Base-by-base conservation (phyloP, 1,140 invertebrate species). In the Aphis gossypii region DNA sequence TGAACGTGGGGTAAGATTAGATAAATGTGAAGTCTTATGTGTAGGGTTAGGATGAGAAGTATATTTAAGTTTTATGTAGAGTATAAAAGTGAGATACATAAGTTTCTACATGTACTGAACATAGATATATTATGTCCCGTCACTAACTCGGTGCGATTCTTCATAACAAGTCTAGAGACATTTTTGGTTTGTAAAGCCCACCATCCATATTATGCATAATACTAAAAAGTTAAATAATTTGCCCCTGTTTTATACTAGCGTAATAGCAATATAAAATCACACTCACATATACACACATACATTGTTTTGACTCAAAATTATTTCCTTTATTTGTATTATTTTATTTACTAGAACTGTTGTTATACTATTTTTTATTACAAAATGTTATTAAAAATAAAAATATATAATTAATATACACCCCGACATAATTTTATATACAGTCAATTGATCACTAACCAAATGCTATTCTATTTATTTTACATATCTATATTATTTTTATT, bases 221-320 rank as follows among this genome's bases (percentile, higher is more conserved):
- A 76, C 60, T 76, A 76, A 35, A 76, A 76, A 76, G 60, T 76
- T 76, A n/a, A 76, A 76, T 76, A 76, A 76, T 76, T 76, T n/a
- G 4, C 60, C n/a, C n/a, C 14, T n/a, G n/a, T 76, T 76, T 76
- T 76, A n/a, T 76, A 76, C 30, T n/a, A 30, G 60, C 30, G 14
- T 35, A 76, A 76, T 76, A 76, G 60, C 14, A n/a, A 76, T 76
- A 18, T 76, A 30, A 76, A 14, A n/a, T n/a, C 30, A n/a, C 60
- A 76, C n/a, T 76, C 11, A 14, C 3, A 11, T 68, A 68, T 14
- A n/a, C 18, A 14, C 60, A n/a, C 5, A 2, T n/a, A n/a, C 4
- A 0, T n/a, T 4, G 30, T 76, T 76, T 76, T 76, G n/a, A 7
- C n/a, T 76, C 4, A 18, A 76, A n/a, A 76, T 76, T 18, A 68